Evolutionary conservation across 2,113 vertebrate genomes (phyloP), one percentile per base, ranked within the genome.

Genomic region (Columbina picui): DNA sequence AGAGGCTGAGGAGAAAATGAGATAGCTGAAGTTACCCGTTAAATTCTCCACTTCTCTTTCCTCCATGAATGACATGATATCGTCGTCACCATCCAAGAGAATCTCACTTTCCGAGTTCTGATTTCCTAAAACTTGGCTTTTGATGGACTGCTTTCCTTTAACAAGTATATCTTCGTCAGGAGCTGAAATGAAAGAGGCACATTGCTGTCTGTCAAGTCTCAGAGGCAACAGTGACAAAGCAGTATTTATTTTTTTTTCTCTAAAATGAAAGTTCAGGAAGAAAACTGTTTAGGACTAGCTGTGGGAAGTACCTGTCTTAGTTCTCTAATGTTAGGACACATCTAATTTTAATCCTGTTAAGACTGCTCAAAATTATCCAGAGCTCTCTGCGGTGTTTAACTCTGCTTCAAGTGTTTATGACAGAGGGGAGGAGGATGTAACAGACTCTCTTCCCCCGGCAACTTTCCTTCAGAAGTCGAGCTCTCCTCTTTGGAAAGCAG

Each of bases 31-130:
- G 56, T 98, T 99, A 99, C 99, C 99, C 56, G 99, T 98, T 92
- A 99, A 90, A 96, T 98, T 99, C 96, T 99, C 99, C 97, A 99
- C 97, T 95, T 99, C 99, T 98, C 99, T 99, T 91, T 99, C 99
- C 74, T 99, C 99, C 86, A 99, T 96, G 87, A 98, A 99, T 83
- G 99, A 99, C 96, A 99, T 97, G 63, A 98, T 98, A 97, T 99
- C 99, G 12, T 99, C 99, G 43, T 99, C 99, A 8, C 98, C 99
- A 90, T 99, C 99, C 91, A 99, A 93, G 60, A 98, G 97, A 52
- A 98, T 93, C 96, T 99, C 99, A 43, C 98, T 99, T 93, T 99
- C 99, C 0, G 98, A 98, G 97, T 98, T 99, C 94, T 99, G 99
- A 97, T 99, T 99, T 98, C 99, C 99, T 98, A 99, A 97, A 97